Evolutionary conservation across 2,113 vertebrate genomes (phyloP).

Genomic region (Phalacrocorax pelagicus): DNA sequence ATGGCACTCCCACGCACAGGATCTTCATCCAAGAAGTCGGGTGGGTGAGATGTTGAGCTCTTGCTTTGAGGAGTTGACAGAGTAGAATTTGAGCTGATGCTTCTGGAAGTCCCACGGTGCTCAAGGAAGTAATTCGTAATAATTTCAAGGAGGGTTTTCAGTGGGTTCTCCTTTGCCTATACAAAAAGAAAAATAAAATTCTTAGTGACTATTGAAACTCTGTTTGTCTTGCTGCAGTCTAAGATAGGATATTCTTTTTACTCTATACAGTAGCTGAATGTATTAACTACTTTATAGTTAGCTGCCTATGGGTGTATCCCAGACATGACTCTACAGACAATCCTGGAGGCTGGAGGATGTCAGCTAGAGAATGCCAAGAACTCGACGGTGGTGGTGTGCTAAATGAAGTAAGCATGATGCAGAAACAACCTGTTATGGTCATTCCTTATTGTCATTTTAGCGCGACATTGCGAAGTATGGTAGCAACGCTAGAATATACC

Average conservation of each 20-base stretch:
- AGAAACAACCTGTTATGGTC: rapidly evolving
- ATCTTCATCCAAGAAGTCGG: slow-evolving; percentile 42
- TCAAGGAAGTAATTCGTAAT: slow-evolving; percentile 86
- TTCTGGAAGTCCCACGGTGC: slow-evolving; percentile 37
- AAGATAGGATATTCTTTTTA: background rate
- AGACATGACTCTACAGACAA: background rate
- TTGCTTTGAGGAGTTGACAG: slow-evolving; percentile 25
- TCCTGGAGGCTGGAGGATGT: background rate
- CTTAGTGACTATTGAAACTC: rapidly evolving
- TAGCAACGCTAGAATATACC: background rate
- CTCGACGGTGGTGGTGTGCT: background rate
- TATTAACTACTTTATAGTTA: background rate
- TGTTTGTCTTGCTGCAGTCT: background rate
- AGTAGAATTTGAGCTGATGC: background rate
- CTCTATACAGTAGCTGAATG: background rate
- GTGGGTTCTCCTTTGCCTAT: slow-evolving; percentile 76
- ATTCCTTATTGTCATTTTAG: background rate
- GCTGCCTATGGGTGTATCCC: background rate
- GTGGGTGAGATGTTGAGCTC: slow-evolving; percentile 32
- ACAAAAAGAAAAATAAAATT: background rate
- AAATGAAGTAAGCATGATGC: background rate
- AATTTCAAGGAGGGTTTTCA: slow-evolving; percentile 91
- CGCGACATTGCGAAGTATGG: background rate
- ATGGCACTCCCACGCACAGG: background rate
- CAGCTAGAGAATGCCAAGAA: background rate